Percentiles rank a stretch among this genome's conserved stretches.
phyloP scores from a whole-genome alignment of 2,888 invertebrate species.

The Tetragonula carbonaria region DNA sequence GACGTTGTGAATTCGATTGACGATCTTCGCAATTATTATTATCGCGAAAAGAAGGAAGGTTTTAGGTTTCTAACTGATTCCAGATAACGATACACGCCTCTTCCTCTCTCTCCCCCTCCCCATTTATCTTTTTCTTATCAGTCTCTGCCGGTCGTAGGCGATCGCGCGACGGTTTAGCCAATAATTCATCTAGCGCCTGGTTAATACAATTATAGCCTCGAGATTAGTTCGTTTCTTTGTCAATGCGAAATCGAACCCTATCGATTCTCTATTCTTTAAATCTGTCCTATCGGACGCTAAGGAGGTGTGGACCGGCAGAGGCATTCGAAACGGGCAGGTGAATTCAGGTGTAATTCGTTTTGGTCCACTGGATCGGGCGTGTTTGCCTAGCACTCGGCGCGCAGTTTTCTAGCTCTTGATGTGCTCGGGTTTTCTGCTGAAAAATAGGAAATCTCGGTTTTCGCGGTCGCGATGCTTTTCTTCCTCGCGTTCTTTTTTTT shows the following conservation, averaged over 20 bases:
- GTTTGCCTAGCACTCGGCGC: constrained; percentile 44
- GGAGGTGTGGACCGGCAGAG: constrained; percentile 16
- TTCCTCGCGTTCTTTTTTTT: background rate
- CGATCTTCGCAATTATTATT: constrained; percentile 22
- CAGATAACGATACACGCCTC: constrained; percentile 11
- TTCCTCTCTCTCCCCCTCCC: background rate
- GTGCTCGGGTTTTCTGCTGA: constrained; percentile 31
- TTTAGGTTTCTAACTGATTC: constrained; percentile 17
- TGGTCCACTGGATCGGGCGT: constrained; percentile 63
- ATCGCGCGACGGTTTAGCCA: constrained; percentile 23
- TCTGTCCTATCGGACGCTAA: constrained; percentile 27
- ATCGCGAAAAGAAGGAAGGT: constrained; percentile 36
- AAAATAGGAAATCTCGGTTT: constrained; percentile 57
- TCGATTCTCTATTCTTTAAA: constrained; percentile 28
- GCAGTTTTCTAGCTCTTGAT: constrained; percentile 26
- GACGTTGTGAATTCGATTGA: constrained; percentile 21
- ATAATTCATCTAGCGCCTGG: constrained; percentile 25
- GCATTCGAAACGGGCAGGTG: constrained; percentile 5
- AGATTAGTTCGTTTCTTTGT: constrained; percentile 25
- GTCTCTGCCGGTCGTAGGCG: background rate
- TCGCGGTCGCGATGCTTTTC: background rate
- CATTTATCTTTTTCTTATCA: background rate
- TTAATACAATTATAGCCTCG: constrained; percentile 40
- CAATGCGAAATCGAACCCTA: constrained; percentile 5
- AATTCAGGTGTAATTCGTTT: constrained; percentile 47